These are phyloP conservation scores for Drosophila anomalata DNA, from an alignment of 2,888 invertebrate genomes.

Conservation along the genomic window DNA sequence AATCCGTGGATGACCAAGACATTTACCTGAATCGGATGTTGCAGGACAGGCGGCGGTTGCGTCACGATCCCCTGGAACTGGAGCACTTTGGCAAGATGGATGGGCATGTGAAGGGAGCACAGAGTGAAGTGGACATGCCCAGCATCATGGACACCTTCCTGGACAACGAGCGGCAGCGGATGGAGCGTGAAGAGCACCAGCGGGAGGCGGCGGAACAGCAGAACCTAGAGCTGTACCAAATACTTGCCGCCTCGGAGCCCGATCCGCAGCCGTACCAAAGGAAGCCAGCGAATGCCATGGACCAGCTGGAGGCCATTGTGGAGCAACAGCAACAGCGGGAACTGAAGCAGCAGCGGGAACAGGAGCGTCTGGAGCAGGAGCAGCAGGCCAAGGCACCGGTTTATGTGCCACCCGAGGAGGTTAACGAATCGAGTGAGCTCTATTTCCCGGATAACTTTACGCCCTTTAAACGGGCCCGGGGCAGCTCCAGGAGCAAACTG, in stretches of 20 bases:
- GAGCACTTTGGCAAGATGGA: slow-evolving; percentile 76
- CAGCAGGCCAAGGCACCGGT: slow-evolving; percentile 52
- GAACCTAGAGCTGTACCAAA: slow-evolving; percentile 81
- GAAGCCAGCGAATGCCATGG: slow-evolving; percentile 63
- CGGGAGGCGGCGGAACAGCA: slow-evolving; percentile 69
- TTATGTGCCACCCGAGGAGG: slow-evolving; percentile 70
- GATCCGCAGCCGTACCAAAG: slow-evolving; percentile 80
- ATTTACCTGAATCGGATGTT: slow-evolving; percentile 70
- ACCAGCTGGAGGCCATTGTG: slow-evolving; percentile 63
- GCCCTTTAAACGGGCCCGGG: slow-evolving; percentile 71
- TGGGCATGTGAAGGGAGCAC: slow-evolving; percentile 52
- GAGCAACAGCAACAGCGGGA: slow-evolving; percentile 59
- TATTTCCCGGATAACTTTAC: slow-evolving; percentile 77
- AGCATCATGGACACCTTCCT: slow-evolving; percentile 76
- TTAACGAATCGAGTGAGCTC: slow-evolving; percentile 75
- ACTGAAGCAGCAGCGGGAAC: slow-evolving; percentile 38
- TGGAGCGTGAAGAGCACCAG: slow-evolving; percentile 68
- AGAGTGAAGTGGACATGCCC: slow-evolving; percentile 57
- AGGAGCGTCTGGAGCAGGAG: slow-evolving; percentile 41
- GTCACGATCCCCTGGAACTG: slow-evolving; percentile 78
- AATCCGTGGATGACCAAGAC: slow-evolving; percentile 42
- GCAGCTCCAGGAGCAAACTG: slow-evolving; percentile 12
- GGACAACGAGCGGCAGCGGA: slow-evolving; percentile 71
- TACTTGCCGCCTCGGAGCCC: slow-evolving; percentile 81
- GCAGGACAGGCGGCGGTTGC: slow-evolving; percentile 75